Evolutionary conservation across 2,888 invertebrate genomes (phyloP), one percentile per base, ranked within the genome.

Genomic region (Rapana venosa): DNA sequence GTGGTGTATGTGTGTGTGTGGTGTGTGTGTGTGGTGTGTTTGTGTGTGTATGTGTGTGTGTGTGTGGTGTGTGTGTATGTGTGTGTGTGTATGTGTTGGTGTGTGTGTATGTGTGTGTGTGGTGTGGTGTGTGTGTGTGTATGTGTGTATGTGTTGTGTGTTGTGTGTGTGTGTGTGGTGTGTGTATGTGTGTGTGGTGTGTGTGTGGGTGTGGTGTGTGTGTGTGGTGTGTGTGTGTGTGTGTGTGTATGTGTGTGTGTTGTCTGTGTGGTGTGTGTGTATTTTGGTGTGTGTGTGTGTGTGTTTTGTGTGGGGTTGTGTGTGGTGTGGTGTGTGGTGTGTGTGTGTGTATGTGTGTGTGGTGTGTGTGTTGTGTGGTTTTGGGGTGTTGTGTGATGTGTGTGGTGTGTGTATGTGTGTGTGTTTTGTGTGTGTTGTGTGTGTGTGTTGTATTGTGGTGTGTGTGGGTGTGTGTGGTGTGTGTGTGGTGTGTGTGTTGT

Each of bases 241-340:
- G 70, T 74, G 70, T 74, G 70, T 17, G n/a, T 0, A 26, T n/a
- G 4, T 5, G n/a, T n/a, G 70, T n/a, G 70, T n/a, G 70, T n/a
- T n/a, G 70, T 74, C n/a, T 74, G 70, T 74, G 70, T 74, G 70
- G n/a, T n/a, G 70, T n/a, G 70, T n/a, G 70, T n/a, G n/a, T n/a
- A n/a, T 74, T 26, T 74, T n/a, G n/a, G 70, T 74, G 70, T 74
- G 70, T 17, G n/a, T 5, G n/a, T n/a, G 70, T n/a, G 70, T n/a
- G 70, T n/a, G n/a, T n/a, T 74, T 26, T 74, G 70, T 74, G 70
- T 74, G 70, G n/a, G n/a, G n/a, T n/a, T n/a, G n/a, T n/a, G n/a
- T n/a, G n/a, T n/a, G n/a, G n/a, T n/a, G n/a, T n/a, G n/a, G n/a
- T n/a, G n/a, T n/a, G n/a, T n/a, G n/a, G n/a, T 5, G n/a, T n/a